phyloP scores from a whole-genome alignment of 2,113 vertebrate genomes.

The Crotalus helleri region DNA sequence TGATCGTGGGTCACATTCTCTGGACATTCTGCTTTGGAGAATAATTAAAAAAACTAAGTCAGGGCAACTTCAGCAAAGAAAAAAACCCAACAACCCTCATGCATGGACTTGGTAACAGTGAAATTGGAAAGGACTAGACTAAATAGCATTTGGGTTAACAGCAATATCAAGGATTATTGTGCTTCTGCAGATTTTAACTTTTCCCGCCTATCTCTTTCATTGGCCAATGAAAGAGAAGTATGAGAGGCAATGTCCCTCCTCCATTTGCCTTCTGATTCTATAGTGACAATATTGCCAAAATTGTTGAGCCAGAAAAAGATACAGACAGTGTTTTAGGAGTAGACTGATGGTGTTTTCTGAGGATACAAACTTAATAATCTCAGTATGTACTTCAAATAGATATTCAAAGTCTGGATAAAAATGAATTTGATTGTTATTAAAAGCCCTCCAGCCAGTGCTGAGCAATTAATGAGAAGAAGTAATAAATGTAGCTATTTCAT shows the following conservation, averaged over 20 bases:
- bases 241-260: not conserved
- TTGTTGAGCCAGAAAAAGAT: accelerated
- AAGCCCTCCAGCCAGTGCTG: not conserved
- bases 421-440: not conserved
- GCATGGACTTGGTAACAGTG: not conserved
- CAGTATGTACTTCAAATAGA: not conserved
- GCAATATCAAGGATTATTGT: not conserved
- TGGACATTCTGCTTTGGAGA: not conserved
- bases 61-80: not conserved
- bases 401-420: not conserved
- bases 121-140: not conserved
- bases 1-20: not conserved
- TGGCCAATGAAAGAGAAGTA: slow-evolving; percentile 16
- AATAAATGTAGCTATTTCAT: not conserved
- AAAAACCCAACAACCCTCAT: not conserved
- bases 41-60: not conserved
- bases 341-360: not conserved
- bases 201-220: not conserved
- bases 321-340: not conserved
- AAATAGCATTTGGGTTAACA: not conserved
- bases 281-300: not conserved
- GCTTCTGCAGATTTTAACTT: slow-evolving; percentile 16
- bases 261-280: not conserved
- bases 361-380: not conserved
- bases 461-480: not conserved